Evolutionary conservation across 2,797 vertebrate genomes (phyloP), one percentile per base, ranked within the genome.

Genomic region (Mormyrus proboscirostris): DNA sequence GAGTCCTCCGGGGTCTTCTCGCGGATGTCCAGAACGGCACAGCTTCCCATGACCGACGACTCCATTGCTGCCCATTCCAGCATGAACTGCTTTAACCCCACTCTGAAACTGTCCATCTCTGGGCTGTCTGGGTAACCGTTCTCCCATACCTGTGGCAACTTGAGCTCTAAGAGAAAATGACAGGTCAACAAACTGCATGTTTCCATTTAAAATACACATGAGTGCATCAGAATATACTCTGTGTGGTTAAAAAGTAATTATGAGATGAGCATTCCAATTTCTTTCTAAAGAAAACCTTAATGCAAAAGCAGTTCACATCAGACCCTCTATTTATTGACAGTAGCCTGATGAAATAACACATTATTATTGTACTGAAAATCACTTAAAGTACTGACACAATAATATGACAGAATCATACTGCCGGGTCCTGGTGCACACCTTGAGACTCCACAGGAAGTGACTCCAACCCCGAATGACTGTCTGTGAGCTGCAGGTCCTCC

Each of bases 51-150:
- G 88, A 97, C 90, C 89, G 73, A 4, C 0, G 89, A 0, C 91
- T 95, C 92, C 91, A 97, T 89, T n/a, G 53, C 85, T 89, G 94
- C 92, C 97, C 97, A 99, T 4, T 93, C 89, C 9, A 44, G 0
- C 19, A 51, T 69, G 93, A 97, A 98, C 90, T 91, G 90, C 4
- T 90, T 91, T 53, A 97, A 50, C 50, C 95, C 93, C 14, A 91
- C 90, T 93, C 94, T 96, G 91, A 96, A 90, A 41, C 90, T 90
- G 33, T 96, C 91, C 93, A 98, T 98, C 94, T 98, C 97, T 8
- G 95, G 95, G 51, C 95, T 91, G 7, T 96, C 95, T 92, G 96
- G 96, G 93, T 96, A 96, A 91, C 93, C 95, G 2, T 95, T 92
- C 65, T 96, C 95, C 93, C 94, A 93, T 88, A 95, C 93, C 19